Evolutionary conservation across 2,888 invertebrate genomes (phyloP).

Genomic region (Andrena trimmerana): DNA sequence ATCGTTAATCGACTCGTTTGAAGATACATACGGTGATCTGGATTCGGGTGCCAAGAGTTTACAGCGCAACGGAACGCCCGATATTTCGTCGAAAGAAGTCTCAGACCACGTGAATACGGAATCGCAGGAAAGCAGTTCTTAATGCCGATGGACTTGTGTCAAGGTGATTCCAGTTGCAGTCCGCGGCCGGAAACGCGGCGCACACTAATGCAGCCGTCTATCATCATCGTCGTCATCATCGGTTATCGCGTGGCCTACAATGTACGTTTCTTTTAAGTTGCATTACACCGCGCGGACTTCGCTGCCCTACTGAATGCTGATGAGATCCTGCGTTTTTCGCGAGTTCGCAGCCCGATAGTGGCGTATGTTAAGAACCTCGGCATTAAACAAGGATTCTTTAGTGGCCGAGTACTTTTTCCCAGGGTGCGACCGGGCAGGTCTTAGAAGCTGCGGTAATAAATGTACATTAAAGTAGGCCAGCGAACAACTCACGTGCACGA

Average conservation of each 20-base stretch:
- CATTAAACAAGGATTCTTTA: slow-evolving; percentile 10
- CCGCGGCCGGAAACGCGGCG: slow-evolving; percentile 71
- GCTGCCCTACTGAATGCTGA: background rate
- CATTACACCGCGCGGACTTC: background rate
- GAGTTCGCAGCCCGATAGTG: slow-evolving; percentile 18
- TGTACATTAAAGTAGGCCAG: slow-evolving; percentile 30
- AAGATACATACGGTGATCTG: background rate
- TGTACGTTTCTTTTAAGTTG: slow-evolving; percentile 28
- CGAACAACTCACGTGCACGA: slow-evolving; percentile 35
- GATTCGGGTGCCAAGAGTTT: background rate
- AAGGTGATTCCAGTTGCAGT: slow-evolving; percentile 66
- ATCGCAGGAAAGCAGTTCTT: slow-evolving; percentile 33
- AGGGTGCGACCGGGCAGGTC: slow-evolving; percentile 3
- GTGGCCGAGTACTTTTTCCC: background rate
- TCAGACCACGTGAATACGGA: slow-evolving; percentile 5
- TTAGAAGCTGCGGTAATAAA: slow-evolving; percentile 31
- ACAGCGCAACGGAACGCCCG: background rate
- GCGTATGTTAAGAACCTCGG: slow-evolving; percentile 6
- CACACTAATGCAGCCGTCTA: slow-evolving; percentile 73
- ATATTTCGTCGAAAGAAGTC: background rate
- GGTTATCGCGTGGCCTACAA: slow-evolving; percentile 47
- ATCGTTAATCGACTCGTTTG: background rate
- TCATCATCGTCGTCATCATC: slow-evolving; percentile 66
- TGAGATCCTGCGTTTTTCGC: slow-evolving; percentile 43
- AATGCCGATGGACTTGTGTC: slow-evolving; percentile 57